Conservation (phyloP, 2,888 invertebrate genomes). For the Anticlea derivata region DNA sequence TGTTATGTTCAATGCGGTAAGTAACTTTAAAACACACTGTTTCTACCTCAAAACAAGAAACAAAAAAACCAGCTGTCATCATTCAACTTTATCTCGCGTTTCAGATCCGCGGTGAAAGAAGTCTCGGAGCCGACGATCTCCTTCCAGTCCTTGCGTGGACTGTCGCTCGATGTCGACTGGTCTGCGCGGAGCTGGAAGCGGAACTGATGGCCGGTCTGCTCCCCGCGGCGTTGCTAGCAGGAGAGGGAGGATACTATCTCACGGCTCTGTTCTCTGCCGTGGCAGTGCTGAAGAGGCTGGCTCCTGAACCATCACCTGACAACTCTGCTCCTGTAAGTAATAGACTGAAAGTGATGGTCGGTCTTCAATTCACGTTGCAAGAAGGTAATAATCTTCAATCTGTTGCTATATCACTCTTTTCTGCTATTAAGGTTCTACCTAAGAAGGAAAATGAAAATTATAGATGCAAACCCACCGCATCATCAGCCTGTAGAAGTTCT, state of each 20-base stretch:
- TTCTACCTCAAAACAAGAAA: no score
- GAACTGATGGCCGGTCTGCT: conserved; percentile 98
- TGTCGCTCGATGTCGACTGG: conserved; percentile 93
- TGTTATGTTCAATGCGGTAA: conserved; percentile 91
- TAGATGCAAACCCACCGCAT: no score
- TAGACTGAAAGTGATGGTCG: background rate
- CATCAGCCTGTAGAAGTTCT: no score
- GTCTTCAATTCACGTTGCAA: no score
- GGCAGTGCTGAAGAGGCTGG: conserved; percentile 91
- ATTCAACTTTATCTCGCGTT: conserved; percentile 1
- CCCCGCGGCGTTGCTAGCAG: conserved; percentile 94
- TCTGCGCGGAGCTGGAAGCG: conserved; percentile 97
- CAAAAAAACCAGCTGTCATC: no score
- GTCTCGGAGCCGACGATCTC: conserved; percentile 94
- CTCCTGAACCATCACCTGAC: conserved; percentile 68
- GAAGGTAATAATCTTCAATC: no score
- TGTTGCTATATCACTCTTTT: no score
- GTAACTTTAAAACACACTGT: no score
- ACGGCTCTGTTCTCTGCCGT: conserved; percentile 97
- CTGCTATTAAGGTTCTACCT: no score
- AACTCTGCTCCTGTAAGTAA: conserved; percentile 66
- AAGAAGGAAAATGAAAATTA: no score
- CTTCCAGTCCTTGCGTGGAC: conserved; percentile 96
- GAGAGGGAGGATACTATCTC: conserved; percentile 97
- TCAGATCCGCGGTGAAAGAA: conserved; percentile 87